phyloP scores from a whole-genome alignment of 2,113 vertebrate species.

The Pseudolaguvia tuberculata region DNA sequence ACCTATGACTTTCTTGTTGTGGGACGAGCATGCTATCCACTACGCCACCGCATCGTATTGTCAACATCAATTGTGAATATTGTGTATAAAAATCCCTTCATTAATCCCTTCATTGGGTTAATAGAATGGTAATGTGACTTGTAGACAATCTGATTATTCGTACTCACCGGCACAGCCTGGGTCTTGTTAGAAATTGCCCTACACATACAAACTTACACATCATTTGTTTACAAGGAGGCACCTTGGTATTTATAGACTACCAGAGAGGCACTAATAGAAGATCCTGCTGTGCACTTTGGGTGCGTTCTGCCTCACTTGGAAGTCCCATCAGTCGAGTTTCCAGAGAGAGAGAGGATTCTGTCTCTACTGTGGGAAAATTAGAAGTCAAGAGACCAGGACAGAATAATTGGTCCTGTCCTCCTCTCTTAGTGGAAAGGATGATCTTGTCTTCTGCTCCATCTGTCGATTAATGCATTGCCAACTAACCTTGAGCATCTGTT shows the following conservation, averaged over 20 bases:
- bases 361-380: not conserved
- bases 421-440: not conserved
- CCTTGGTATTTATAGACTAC: not conserved
- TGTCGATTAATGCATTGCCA: not conserved
- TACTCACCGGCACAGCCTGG: not conserved
- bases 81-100: too few species aligned
- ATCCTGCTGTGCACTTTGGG: not conserved
- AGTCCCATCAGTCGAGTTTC: conserved; percentile 1
- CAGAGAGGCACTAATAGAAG: conserved; percentile 9
- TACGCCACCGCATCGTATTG: too few species aligned
- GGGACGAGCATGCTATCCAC: too few species aligned
- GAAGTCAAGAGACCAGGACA: not conserved
- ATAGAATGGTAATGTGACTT: too few species aligned
- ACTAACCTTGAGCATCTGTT: not conserved
- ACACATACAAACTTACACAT: not conserved
- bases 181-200: not conserved
- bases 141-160: not conserved
- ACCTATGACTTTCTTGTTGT: too few species aligned
- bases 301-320: not conserved
- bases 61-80: too few species aligned
- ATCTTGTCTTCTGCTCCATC: conserved; percentile 7
- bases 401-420: not conserved
- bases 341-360: not conserved
- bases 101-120: too few species aligned
- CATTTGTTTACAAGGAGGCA: conserved; percentile 1